Evolutionary conservation across 2,888 invertebrate species (phyloP).

Genomic region (Athripsodes cinereus): DNA sequence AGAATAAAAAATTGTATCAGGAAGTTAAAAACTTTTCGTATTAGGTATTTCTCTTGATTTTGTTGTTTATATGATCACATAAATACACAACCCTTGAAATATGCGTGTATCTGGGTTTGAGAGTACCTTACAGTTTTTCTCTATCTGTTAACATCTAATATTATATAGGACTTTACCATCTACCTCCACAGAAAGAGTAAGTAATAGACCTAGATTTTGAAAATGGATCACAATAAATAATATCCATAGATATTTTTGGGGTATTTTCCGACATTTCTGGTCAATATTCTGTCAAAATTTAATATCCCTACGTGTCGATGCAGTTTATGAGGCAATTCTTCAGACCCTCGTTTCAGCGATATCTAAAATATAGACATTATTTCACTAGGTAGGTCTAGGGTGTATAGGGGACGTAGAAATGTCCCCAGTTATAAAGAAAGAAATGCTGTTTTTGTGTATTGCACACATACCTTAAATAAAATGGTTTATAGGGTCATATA

Average conservation of each 20-base stretch:
- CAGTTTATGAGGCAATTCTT: background rate
- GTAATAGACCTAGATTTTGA: background rate
- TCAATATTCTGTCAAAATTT: conserved; percentile 1
- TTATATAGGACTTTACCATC: too few species aligned
- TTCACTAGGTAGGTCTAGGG: background rate
- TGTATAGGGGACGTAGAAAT: too few species aligned
- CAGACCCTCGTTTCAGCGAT: background rate
- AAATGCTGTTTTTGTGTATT: background rate
- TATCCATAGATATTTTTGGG: background rate
- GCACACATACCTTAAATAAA: too few species aligned
- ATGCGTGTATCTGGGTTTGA: too few species aligned
- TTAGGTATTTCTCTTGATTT: too few species aligned
- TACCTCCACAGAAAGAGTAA: background rate
- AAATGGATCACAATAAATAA: background rate
- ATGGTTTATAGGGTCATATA: too few species aligned
- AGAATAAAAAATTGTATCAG: too few species aligned
- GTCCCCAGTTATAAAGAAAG: background rate
- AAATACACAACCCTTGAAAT: too few species aligned
- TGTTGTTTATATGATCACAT: too few species aligned
- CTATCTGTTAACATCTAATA: too few species aligned
- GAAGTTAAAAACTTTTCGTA: too few species aligned
- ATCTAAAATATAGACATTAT: conserved; percentile 1
- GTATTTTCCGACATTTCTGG: background rate
- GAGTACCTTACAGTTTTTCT: too few species aligned
- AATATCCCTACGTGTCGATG: background rate